These are phyloP conservation scores for Orientallactaga bullata DNA, from an alignment of 2,113 vertebrate species.

Conservation along the genomic window DNA sequence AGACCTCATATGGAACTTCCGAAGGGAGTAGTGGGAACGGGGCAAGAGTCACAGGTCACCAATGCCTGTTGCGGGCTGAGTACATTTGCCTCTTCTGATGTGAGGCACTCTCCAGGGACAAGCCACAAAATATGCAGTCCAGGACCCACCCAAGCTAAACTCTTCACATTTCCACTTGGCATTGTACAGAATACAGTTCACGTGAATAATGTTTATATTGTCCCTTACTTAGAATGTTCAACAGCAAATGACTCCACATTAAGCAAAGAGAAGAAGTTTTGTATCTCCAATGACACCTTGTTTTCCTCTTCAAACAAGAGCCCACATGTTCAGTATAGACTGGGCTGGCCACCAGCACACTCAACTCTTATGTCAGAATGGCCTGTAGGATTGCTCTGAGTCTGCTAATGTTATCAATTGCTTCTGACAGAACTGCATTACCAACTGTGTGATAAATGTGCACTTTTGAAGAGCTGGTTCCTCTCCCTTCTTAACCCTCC, in stretches of 20 bases:
- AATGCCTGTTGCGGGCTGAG: not conserved
- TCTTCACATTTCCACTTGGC: not conserved
- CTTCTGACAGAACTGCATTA: not conserved
- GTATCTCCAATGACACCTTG: not conserved
- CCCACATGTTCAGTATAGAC: not conserved
- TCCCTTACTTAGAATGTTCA: not conserved
- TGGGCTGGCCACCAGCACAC: not conserved
- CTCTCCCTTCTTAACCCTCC: not conserved
- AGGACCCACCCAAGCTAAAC: not conserved
- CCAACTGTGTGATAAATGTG: not conserved
- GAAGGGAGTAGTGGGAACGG: fast-evolving
- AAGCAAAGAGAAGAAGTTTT: not conserved
- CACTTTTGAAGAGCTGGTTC: not conserved
- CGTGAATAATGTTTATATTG: not conserved
- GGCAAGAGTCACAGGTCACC: not conserved
- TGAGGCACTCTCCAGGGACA: not conserved
- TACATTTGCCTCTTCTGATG: not conserved
- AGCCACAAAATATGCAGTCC: not conserved
- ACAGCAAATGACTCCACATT: not conserved
- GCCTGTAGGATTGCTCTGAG: not conserved
- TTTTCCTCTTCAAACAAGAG: not conserved
- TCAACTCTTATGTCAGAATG: not conserved
- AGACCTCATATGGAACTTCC: too few species aligned
- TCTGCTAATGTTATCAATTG: not conserved
- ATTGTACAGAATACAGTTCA: not conserved